phyloP scores from a whole-genome alignment of 2,888 invertebrate genomes.

The Drosophila cognata region DNA sequence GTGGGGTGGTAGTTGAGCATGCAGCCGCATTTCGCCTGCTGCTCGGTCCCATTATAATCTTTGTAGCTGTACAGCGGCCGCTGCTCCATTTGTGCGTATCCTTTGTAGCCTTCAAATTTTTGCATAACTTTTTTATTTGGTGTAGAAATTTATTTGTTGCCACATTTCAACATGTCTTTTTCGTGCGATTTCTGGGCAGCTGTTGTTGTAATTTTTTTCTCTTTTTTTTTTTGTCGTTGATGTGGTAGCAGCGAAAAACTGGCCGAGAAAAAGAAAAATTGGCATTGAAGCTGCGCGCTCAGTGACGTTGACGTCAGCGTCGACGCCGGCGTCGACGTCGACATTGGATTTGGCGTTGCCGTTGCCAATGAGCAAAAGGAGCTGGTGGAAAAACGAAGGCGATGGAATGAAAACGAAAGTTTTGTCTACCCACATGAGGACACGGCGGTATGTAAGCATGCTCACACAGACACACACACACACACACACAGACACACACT shows the following conservation, averaged over 20 bases:
- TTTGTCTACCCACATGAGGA: conserved; percentile 61
- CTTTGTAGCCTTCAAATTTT: conserved; percentile 44
- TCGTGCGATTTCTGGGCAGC: conserved; percentile 47
- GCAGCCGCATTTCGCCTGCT: background rate
- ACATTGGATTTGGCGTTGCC: conserved; percentile 8
- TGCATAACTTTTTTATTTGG: conserved; percentile 34
- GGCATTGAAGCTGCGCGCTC: conserved; percentile 23
- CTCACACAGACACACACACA: conserved; percentile 25
- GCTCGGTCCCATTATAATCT: background rate
- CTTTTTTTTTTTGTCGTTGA: conserved; percentile 10
- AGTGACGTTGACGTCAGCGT: conserved; percentile 20
- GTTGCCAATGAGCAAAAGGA: conserved; percentile 30
- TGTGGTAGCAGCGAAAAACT: conserved; percentile 37
- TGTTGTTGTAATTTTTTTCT: conserved; percentile 25
- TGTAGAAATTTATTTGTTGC: conserved; percentile 53
- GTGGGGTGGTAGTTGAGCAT: conserved; percentile 11
- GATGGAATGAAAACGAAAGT: conserved; percentile 74
- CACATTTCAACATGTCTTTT: conserved; percentile 65
- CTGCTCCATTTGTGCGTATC: conserved; percentile 19
- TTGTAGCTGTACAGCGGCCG: conserved; percentile 9
- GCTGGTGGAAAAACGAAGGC: conserved; percentile 59
- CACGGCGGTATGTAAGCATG: conserved; percentile 28
- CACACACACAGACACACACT: conserved; percentile 17
- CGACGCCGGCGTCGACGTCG: conserved; percentile 15
- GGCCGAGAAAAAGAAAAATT: conserved; percentile 63